Conservation (phyloP, 2,888 invertebrate genomes). For the Acanthacorydalis orientalis region DNA sequence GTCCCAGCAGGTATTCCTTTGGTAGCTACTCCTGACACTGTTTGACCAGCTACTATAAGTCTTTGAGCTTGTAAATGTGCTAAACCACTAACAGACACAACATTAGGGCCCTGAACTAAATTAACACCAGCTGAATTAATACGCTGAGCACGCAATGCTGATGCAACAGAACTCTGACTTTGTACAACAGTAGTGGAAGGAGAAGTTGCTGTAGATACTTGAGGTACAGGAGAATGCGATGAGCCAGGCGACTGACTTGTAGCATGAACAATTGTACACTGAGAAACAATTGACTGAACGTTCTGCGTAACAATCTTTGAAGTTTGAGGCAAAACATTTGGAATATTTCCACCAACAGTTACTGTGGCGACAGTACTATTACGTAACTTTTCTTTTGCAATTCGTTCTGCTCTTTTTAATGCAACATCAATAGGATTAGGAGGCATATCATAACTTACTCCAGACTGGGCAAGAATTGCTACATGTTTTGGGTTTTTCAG, state of each 20-base stretch:
- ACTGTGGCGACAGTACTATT: conserved; percentile 10
- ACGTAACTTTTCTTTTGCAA: conserved; percentile 66
- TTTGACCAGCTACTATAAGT: conserved; percentile 21
- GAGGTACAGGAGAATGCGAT: conserved; percentile 5
- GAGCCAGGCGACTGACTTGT: conserved; percentile 2
- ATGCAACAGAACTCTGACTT: conserved; percentile 4
- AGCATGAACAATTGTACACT: neutral
- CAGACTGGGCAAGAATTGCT: conserved; percentile 65
- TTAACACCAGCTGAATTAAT: conserved; percentile 9
- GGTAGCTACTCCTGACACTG: conserved; percentile 2
- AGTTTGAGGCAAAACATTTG: conserved; percentile 16
- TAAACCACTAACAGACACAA: conserved; percentile 15
- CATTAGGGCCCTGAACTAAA: conserved; percentile 10
- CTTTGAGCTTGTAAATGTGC: conserved; percentile 40
- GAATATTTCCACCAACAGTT: conserved; percentile 1
- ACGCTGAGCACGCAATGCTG: conserved; percentile 9
- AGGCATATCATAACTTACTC: conserved; percentile 71
- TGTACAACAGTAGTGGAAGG: conserved; percentile 8
- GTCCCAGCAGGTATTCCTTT: conserved; percentile 1
- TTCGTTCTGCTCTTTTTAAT: conserved; percentile 62
- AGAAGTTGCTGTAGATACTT: conserved; percentile 10
- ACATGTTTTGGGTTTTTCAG: conserved; percentile 72
- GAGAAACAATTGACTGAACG: conserved; percentile 4
- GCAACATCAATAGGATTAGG: conserved; percentile 70
- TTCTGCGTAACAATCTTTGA: conserved; percentile 10